Evolutionary conservation across 1,140 invertebrate species (phyloP), one percentile per base, ranked within the genome.

Genomic region (Panulirus ornatus): DNA sequence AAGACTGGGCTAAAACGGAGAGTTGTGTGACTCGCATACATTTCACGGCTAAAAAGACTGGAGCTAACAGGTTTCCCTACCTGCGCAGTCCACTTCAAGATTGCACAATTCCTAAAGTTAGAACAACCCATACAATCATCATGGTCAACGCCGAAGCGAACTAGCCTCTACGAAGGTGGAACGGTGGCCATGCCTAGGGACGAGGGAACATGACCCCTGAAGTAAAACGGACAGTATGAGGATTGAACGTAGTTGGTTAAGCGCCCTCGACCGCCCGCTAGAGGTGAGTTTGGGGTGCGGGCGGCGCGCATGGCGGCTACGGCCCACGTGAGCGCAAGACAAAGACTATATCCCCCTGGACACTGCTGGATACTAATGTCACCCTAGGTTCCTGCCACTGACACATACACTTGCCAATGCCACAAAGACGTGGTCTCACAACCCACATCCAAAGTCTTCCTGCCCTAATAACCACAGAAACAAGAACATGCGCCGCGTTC

Each of bases 401-500:
- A 2, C 76, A 44, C 75, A 44, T 40, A 1, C 75, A 0, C 76
- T 30, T 34, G 8, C n/a, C 27, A 16, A 27, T 22, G 16, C 44
- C 76, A 51, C 75, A n/a, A 1, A 36, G 19, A 44, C 75, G 9
- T 42, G 40, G 0, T 19, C 40, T 16, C 40, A 19, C 1, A 34
- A 22, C 9, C 22, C 42, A 63, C 47, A 2, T 36, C 30, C 22
- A 27, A 3, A 51, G 34, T 11, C n/a, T 83, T 27, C 30, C 38
- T 42, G 22, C 30, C 9, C 9, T 40, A 51, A 16, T 40, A 42
- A 40, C 38, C 14, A 11, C 22, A 70, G 36, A 70, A 70, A 63
- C 81, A 84, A 84, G 47, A 87, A 87, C 84, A 78, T 78, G 73
- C 84, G 73, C 84, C 54, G 73, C 73, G 36, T 38, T 58, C 73